These are phyloP conservation scores for Tetrao urogallus DNA, from an alignment of 2,113 vertebrate species.

Conservation along the genomic window DNA sequence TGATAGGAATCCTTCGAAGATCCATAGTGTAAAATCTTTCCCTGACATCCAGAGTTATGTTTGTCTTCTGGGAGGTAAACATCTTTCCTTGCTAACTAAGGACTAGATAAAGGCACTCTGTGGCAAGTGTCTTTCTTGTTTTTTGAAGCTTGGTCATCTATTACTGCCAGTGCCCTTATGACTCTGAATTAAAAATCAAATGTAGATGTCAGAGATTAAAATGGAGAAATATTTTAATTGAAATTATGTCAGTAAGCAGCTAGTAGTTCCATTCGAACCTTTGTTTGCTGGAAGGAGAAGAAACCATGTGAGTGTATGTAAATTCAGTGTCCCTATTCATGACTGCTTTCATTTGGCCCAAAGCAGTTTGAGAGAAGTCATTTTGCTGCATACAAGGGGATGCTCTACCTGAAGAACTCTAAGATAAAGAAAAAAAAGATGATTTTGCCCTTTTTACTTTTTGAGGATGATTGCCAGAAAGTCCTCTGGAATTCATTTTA, in stretches of 20 bases:
- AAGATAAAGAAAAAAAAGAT: background rate
- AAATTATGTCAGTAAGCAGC: background rate
- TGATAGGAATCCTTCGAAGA: background rate
- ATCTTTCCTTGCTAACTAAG: background rate
- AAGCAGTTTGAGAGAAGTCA: background rate
- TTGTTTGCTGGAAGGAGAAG: conserved; percentile 32
- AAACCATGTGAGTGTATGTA: background rate
- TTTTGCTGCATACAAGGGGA: background rate
- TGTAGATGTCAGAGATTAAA: conserved; percentile 9
- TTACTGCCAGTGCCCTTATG: background rate
- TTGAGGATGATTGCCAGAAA: background rate
- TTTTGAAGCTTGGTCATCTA: background rate
- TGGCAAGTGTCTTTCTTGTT: background rate
- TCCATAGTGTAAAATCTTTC: background rate
- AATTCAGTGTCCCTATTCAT: background rate
- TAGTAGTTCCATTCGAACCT: background rate
- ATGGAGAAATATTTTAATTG: background rate
- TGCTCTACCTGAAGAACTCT: background rate
- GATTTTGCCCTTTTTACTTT: background rate
- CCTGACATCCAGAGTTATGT: background rate
- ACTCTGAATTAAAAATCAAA: background rate
- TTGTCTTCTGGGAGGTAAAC: background rate
- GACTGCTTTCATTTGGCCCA: background rate
- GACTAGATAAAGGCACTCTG: background rate
- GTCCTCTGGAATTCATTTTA: background rate